Percentiles rank a stretch among this genome's conserved stretches.
Conservation (phyloP, 2,797 vertebrate species). For the Orientallactaga sibirica region DNA sequence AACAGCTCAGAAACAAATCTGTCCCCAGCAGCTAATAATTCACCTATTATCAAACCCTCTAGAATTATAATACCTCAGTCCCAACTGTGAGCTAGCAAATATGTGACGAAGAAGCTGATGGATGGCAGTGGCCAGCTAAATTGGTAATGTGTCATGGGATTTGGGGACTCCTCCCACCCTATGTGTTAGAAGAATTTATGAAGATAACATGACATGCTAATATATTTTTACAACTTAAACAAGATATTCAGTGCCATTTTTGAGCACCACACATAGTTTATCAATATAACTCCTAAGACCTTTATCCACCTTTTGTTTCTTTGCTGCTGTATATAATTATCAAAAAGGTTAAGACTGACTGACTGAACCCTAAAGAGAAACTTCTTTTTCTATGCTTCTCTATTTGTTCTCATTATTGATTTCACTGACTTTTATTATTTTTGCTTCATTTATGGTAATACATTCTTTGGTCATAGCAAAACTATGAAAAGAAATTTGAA, state of each 20-base stretch:
- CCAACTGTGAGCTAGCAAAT: slow-evolving; percentile 79
- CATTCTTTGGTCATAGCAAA: slow-evolving; percentile 38
- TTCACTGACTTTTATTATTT: slow-evolving; percentile 8
- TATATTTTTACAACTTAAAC: slow-evolving; percentile 91
- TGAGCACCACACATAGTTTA: slow-evolving; percentile 88
- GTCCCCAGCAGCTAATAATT: slow-evolving; percentile 89
- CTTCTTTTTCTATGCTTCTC: slow-evolving; percentile 46
- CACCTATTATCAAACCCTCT: slow-evolving; percentile 87
- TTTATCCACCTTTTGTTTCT: slow-evolving; percentile 84
- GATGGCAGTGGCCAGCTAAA: slow-evolving; percentile 83
- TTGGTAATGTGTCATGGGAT: slow-evolving; percentile 88
- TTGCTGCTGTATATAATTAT: slow-evolving; percentile 80
- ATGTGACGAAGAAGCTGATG: slow-evolving; percentile 87
- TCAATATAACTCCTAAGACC: slow-evolving; percentile 89
- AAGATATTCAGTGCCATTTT: slow-evolving; percentile 90
- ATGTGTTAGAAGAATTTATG: slow-evolving; percentile 90
- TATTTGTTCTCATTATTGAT: not conserved
- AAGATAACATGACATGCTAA: slow-evolving; percentile 91
- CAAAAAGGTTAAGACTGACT: slow-evolving; percentile 79
- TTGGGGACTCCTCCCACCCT: slow-evolving; percentile 85
- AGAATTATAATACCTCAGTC: slow-evolving; percentile 84
- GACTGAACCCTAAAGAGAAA: slow-evolving; percentile 41
- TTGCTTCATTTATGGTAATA: not conserved
- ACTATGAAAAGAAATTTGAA: not conserved
- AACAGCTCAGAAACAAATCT: slow-evolving; percentile 87